phyloP scores from a whole-genome alignment of 2,797 vertebrate species.

The Lutjanus argentimaculatus region DNA sequence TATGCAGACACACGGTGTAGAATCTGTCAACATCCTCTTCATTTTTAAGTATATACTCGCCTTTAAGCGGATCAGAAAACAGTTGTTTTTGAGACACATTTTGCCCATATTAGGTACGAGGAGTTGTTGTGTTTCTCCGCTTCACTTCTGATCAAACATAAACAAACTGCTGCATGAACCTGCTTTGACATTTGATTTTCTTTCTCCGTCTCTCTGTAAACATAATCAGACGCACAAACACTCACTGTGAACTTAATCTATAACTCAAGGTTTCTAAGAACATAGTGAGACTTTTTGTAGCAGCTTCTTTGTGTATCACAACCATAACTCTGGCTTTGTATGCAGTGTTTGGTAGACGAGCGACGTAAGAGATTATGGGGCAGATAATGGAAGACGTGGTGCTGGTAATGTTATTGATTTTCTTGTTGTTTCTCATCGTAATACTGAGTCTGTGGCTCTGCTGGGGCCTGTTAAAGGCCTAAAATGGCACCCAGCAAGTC shows the following conservation, averaged over 20 bases:
- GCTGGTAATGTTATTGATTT: neutral
- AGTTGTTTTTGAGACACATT: no score
- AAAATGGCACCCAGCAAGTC: neutral
- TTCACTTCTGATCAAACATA: no score
- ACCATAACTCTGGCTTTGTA: neutral
- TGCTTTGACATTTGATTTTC: neutral
- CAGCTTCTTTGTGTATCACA: neutral
- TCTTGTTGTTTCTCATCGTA: neutral
- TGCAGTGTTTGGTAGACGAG: neutral
- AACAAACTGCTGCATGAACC: neutral
- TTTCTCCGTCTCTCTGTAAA: neutral
- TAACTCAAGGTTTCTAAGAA: neutral
- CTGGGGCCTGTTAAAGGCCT: neutral
- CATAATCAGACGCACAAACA: neutral
- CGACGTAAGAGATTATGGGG: neutral
- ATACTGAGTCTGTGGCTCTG: neutral
- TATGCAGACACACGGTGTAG: no score
- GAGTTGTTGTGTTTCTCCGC: no score
- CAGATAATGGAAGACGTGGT: neutral
- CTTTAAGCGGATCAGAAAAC: no score
- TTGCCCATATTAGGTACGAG: no score
- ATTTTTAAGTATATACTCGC: no score
- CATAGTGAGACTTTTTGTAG: neutral
- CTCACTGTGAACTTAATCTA: neutral
- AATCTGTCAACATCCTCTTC: neutral